Conservation (phyloP, 2,797 vertebrate genomes). For the Schizopygopsis malacanthus region DNA sequence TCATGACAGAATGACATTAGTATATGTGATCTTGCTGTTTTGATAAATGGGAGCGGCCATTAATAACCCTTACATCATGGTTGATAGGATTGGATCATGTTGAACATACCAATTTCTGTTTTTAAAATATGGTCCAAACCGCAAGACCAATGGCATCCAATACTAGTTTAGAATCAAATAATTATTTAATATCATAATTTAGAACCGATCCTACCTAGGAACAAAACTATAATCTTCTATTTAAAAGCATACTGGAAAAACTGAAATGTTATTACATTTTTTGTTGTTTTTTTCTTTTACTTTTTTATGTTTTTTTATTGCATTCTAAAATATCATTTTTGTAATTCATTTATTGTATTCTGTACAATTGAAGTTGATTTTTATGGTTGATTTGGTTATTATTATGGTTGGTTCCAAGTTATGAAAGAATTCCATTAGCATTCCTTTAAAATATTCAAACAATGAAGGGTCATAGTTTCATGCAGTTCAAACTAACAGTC, state of each 20-base stretch:
- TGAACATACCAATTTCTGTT: not conserved
- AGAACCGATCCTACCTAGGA: not conserved
- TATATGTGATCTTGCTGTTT: not conserved
- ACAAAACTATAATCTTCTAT: not conserved
- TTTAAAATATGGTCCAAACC: not conserved
- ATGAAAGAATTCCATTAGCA: no score
- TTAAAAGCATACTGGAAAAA: not conserved
- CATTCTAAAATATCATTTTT: not conserved
- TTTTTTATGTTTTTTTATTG: not conserved
- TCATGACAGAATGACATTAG: not conserved
- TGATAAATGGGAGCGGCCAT: not conserved
- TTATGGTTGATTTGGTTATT: no score
- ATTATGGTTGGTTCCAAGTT: no score
- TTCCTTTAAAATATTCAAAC: no score
- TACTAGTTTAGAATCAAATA: not conserved
- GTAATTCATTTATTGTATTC: no score
- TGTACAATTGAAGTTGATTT: no score
- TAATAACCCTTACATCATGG: not conserved
- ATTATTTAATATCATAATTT: not conserved
- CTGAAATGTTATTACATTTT: not conserved
- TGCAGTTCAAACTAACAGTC: not conserved
- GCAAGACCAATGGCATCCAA: not conserved
- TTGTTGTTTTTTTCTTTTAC: no score
- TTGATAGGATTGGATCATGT: not conserved
- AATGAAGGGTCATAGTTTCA: not conserved